Conservation (phyloP, 1,140 invertebrate species). For the Diplogasteroides magnus region DNA sequence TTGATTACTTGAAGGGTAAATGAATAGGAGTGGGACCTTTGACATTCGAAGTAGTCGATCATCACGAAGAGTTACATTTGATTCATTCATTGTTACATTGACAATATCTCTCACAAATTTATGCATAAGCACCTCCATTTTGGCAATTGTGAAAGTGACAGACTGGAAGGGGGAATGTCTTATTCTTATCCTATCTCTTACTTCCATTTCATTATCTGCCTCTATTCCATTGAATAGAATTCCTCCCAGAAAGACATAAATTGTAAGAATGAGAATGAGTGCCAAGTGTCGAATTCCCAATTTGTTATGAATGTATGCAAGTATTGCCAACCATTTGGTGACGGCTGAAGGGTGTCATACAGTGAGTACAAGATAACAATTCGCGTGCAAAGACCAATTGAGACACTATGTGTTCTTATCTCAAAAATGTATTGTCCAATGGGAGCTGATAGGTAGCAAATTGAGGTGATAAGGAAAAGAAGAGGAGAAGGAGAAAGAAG, state of each 20-base stretch:
- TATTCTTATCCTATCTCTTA: not conserved
- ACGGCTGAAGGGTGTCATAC: conserved; percentile 12
- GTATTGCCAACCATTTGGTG: conserved; percentile 16
- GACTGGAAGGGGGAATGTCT: not conserved
- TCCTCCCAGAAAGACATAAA: conserved; percentile 22
- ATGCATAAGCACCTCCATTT: conserved; percentile 20
- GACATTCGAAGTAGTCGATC: not conserved
- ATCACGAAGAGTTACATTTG: not conserved
- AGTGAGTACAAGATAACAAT: not conserved
- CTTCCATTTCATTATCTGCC: conserved; percentile 18
- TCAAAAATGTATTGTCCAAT: too few relatives aligned
- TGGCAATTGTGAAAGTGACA: conserved; percentile 16
- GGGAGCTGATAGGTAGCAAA: too few relatives aligned
- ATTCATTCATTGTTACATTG: conserved; percentile 13
- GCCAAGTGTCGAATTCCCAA: conserved; percentile 26
- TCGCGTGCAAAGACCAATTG: not conserved
- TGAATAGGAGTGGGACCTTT: not conserved
- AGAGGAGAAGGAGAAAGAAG: not conserved
- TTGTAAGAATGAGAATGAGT: conserved; percentile 13
- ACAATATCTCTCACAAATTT: conserved; percentile 20
- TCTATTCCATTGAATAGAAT: conserved; percentile 20
- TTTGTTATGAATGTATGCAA: conserved; percentile 26
- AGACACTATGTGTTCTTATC: not conserved
- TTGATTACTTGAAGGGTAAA: not conserved
- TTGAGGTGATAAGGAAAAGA: not conserved